Conservation (phyloP, 2,113 vertebrate genomes). For the Heterocephalus glaber region DNA sequence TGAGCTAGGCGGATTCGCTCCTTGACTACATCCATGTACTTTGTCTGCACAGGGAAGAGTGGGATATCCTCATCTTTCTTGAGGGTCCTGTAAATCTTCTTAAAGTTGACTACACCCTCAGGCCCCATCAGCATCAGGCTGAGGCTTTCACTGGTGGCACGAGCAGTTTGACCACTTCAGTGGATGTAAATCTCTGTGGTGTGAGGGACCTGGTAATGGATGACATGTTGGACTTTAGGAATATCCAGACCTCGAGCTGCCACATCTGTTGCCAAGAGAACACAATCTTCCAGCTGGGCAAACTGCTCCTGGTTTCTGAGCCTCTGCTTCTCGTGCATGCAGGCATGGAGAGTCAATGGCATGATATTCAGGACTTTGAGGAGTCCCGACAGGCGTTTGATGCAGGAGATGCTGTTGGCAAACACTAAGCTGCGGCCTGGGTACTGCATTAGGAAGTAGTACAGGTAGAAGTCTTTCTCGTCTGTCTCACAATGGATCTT, state of each 20-base stretch:
- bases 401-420: slow-evolving; percentile 97
- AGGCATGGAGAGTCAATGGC: slow-evolving; percentile 94
- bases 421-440: slow-evolving; percentile 98
- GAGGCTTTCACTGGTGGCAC: slow-evolving; percentile 93
- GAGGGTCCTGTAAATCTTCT: slow-evolving; percentile 93
- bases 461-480: slow-evolving; percentile 96
- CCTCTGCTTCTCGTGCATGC: slow-evolving; percentile 99
- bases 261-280: slow-evolving; percentile 97
- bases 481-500: slow-evolving; percentile 93
- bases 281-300: slow-evolving; percentile 91
- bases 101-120: slow-evolving; percentile 94
- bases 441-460: slow-evolving; percentile 95
- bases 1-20: slow-evolving; percentile 92
- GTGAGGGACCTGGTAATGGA: slow-evolving; percentile 98
- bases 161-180: slow-evolving; percentile 95
- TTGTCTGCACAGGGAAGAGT: slow-evolving; percentile 91
- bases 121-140: slow-evolving; percentile 94
- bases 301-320: slow-evolving; percentile 97
- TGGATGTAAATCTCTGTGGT: slow-evolving; percentile 96
- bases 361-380: slow-evolving; percentile 92
- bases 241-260: slow-evolving; percentile 97
- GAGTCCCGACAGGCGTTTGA: slow-evolving; percentile 94
- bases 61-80: slow-evolving; percentile 94
- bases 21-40: slow-evolving; percentile 93
- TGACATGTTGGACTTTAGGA: slow-evolving; percentile 95